Evolutionary conservation across 1,140 invertebrate genomes (phyloP), one percentile per base, ranked within the genome.

Genomic region (Zaprionus davidi): DNA sequence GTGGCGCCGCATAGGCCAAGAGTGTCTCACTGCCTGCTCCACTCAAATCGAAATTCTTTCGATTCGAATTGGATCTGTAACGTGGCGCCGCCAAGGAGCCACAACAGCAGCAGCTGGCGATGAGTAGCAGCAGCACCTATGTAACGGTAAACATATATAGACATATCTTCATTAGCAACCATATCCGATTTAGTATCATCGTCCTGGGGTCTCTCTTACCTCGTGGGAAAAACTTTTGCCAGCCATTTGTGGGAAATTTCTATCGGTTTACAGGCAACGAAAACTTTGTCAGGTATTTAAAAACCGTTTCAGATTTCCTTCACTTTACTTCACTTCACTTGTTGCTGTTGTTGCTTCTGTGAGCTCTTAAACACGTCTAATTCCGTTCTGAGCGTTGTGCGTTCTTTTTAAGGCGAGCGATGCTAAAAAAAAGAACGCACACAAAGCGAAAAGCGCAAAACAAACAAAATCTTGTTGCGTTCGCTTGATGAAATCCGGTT

Each of bases 341-440:
- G 7, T 9, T 46, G 13, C 13, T 38, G 36, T 38, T 38, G 17
- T 41, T 41, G 64, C 57, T 74, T 17, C 66, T 26, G 17, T 31
- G 73, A 90, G 86, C 85, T 90, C 79, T 90, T 72, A 65, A 85
- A 85, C 73, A 83, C 75, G 49, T 90, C 85, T 90, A 90, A 90
- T 85, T 51, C 12, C 46, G 81, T 85, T 85, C 86, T 85, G 73
- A 74, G 51, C 74, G 34, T 51, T 63, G 73, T 69, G 79, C 69
- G 82, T 81, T 85, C 88, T 90, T 90, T 90, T 90, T 90, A 86
- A 90, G 78, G 76, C 72, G 73, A 76, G 59, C 66, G 70, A 71
- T 79, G 65, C 78, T 67, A 64, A 65, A 65, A 69, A 46, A 82
- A 71, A 63, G 15, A 56, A 41, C 11, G 20, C 22, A 49, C 3